phyloP scores from a whole-genome alignment of 2,888 invertebrate genomes.

The Rhyacophila evoluta region DNA sequence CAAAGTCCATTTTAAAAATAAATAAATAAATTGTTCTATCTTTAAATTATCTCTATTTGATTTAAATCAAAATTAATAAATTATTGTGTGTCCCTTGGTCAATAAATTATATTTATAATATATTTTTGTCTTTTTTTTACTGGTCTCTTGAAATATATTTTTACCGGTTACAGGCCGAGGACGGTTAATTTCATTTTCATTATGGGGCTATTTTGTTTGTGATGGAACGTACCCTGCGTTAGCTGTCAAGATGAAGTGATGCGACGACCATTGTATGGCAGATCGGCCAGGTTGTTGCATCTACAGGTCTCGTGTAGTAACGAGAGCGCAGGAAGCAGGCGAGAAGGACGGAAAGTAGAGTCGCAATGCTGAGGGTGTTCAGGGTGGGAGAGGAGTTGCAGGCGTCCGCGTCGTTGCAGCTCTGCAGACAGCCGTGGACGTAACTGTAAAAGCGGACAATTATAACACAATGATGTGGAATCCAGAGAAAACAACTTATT shows the following conservation, averaged over 20 bases:
- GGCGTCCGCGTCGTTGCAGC: slow-evolving; percentile 92
- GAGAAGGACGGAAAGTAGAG: slow-evolving; percentile 24
- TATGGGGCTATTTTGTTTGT: too few relatives aligned
- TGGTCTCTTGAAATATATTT: too few relatives aligned
- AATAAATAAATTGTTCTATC: too few relatives aligned
- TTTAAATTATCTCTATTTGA: too few relatives aligned
- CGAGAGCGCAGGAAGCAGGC: not conserved
- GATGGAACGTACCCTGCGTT: slow-evolving; percentile 20
- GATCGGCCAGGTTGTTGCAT: not conserved
- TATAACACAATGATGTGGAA: not conserved
- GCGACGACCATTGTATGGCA: not conserved
- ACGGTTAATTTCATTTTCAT: too few relatives aligned
- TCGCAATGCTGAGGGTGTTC: not conserved
- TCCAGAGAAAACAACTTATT: too few relatives aligned
- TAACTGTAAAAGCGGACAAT: slow-evolving; percentile 71
- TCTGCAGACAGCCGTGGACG: slow-evolving; percentile 93
- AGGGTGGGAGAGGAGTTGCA: slow-evolving; percentile 72
- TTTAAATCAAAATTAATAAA: too few relatives aligned
- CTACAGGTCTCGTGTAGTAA: not conserved
- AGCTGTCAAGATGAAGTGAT: not conserved
- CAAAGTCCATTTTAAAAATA: too few relatives aligned
- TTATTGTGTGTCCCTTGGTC: too few relatives aligned
- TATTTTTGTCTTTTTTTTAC: too few relatives aligned
- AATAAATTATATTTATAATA: too few relatives aligned
- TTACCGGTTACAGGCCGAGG: too few relatives aligned